These are phyloP conservation scores for Alces alces DNA, from an alignment of 2,113 vertebrate genomes.

Conservation along the genomic window DNA sequence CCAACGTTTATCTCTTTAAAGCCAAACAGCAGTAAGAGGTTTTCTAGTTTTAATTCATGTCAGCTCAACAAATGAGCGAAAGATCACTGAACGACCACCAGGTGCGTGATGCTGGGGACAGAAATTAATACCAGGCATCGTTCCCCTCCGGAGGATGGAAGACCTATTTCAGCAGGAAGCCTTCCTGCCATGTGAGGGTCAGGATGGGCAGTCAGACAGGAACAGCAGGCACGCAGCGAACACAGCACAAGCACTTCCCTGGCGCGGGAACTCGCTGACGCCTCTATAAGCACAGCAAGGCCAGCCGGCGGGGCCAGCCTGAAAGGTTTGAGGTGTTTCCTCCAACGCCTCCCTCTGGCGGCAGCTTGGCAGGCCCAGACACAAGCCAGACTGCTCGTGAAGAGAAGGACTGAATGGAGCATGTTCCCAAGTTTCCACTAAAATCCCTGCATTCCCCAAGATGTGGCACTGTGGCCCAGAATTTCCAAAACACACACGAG, in stretches of 20 bases:
- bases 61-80: neutral
- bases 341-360: no score
- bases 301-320: fast-evolving
- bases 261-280: fast-evolving
- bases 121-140: neutral
- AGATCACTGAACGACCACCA: neutral
- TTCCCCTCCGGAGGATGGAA: neutral
- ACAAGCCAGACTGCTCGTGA: neutral
- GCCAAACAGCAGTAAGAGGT: neutral
- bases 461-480: neutral
- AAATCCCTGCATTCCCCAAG: neutral
- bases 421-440: neutral
- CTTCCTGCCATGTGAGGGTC: fast-evolving
- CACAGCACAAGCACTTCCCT: neutral
- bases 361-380: neutral
- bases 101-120: neutral
- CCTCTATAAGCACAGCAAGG: neutral
- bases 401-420: neutral
- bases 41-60: neutral
- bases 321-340: no score
- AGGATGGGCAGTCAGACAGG: fast-evolving
- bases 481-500: neutral
- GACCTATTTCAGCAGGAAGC: fast-evolving
- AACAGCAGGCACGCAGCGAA: neutral
- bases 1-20: neutral